Evolutionary conservation across 2,797 vertebrate species (phyloP).

Genomic region (Tenualosa ilisha): DNA sequence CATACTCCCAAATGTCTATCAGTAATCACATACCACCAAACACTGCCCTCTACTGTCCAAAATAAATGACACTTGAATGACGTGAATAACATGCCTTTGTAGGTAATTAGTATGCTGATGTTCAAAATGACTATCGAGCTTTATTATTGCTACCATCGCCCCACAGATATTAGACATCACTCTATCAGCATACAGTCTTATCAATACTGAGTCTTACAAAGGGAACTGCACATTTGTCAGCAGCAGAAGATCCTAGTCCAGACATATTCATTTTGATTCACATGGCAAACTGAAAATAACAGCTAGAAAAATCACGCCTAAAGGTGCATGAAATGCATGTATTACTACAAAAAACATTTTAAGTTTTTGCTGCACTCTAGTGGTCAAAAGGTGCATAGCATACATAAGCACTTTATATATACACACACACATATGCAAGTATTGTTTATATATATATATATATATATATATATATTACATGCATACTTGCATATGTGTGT

Average conservation of each 20-base stretch:
- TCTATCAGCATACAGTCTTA: no score
- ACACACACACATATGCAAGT: no score
- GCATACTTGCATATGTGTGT: no score
- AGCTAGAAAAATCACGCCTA: background rate
- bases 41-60: background rate
- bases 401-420: no score
- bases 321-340: background rate
- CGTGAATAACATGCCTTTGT: background rate
- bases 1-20: background rate
- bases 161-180: no score
- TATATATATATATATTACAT: no score
- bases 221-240: background rate
- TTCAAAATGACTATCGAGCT: no score
- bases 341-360: no score
- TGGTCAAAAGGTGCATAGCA: background rate
- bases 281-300: background rate
- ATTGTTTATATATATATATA: no score
- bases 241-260: background rate
- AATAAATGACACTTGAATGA: background rate
- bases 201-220: background rate
- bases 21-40: background rate
- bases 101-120: no score
- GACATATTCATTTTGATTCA: background rate
- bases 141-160: no score
- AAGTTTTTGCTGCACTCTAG: slow-evolving; percentile 1